Conservation (phyloP, 2,113 vertebrate species). For the Myodes glareolus region DNA sequence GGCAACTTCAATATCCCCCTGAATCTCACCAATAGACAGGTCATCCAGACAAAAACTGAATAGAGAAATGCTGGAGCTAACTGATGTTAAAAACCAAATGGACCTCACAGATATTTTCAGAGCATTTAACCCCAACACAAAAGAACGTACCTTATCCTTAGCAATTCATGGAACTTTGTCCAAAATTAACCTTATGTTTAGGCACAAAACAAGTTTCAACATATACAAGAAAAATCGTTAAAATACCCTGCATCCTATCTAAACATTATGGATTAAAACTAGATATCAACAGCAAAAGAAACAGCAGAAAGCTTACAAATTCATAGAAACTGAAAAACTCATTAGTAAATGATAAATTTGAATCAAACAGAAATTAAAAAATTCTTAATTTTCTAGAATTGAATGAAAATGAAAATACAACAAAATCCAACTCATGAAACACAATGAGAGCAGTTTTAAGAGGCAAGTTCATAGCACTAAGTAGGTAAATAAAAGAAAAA, state of each 20-base stretch:
- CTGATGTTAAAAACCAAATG: not conserved
- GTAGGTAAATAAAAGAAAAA: not conserved
- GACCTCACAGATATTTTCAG: not conserved
- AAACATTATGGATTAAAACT: not conserved
- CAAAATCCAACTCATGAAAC: not conserved
- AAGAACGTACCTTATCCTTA: not conserved
- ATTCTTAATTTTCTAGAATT: not conserved
- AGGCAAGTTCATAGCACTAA: not conserved
- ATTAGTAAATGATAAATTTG: not conserved
- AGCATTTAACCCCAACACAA: not conserved
- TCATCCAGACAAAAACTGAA: not conserved
- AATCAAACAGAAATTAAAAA: not conserved
- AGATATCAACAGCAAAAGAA: not conserved
- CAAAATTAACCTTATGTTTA: not conserved
- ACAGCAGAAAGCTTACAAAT: not conserved
- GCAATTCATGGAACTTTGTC: not conserved
- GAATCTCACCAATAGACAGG: not conserved
- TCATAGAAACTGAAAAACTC: not conserved
- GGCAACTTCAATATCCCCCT: not conserved
- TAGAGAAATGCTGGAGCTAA: not conserved
- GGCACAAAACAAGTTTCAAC: not conserved
- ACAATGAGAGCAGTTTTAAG: not conserved
- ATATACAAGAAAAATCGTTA: not conserved
- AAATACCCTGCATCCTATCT: not conserved
- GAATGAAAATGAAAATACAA: not conserved